Base-by-base conservation (phyloP, 2,888 invertebrate species). In the Megalurothrips usitatus region DNA sequence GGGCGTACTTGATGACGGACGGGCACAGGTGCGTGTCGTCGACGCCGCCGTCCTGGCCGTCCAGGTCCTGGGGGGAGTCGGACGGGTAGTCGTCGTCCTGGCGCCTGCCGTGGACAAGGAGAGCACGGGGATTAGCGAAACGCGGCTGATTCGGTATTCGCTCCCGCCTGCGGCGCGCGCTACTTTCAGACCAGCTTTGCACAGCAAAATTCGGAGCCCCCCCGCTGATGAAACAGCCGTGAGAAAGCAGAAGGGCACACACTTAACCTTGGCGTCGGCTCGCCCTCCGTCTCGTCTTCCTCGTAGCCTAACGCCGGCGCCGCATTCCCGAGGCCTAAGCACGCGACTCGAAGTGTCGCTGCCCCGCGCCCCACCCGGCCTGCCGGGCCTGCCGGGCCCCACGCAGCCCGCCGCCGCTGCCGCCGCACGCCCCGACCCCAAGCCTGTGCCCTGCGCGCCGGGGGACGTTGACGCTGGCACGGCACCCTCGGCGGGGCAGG, bases 11-110 rank as follows among this genome's bases (percentile, higher is more conserved):
- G 68, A 95, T 92, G 3, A 92, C 91, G 80, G 94, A 94, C 0
- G 93, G 92, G 84, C 95, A 95, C 88, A 95, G 92, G 86, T 92
- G 93, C 0, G 94, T 93, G 2, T 92, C 92, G 81, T 92, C 91
- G 9, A 88, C 89, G 43, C 90, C 89, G 43, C 90, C 86, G 84
- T 92, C 92, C 23, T 91, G 91, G 81, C 92, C 91, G 83, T 92
- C 93, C 52, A 79, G 79, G 10, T 49, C 19, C 52, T 58, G 34
- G n/a, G 47, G 79, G 12, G 81, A 81, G 58, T 79, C 82, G n/a
- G 81, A 82, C 75, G 80, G 49, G 63, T 82, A 80, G 81, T 79
- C 82, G 52, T 82, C 82, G 19, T 81, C 81, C 48, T 80, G 26
- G 47, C 68, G 81, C 34, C 49, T 81, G 79, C 79, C 17, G 58